These are phyloP conservation scores for Actinia equina DNA, from an alignment of 64 coral and sea anemone genomes.

Conservation along the genomic window DNA sequence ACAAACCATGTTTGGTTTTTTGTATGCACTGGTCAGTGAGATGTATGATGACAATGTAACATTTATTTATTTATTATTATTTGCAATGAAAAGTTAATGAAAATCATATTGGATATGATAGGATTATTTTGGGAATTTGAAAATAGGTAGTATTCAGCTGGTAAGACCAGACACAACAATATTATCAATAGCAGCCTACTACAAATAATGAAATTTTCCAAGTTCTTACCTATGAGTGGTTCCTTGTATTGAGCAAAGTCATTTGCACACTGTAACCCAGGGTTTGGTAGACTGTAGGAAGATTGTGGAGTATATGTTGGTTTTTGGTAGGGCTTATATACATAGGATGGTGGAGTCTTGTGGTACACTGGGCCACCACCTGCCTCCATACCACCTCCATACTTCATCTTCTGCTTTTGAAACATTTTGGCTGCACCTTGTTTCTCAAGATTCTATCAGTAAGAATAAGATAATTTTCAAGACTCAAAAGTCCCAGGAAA, in stretches of 20 bases:
- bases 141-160: no score
- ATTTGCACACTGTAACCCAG: conserved; percentile 47
- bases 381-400: background rate
- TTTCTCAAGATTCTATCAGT: conserved; percentile 53
- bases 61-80: no score
- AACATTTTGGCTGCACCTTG: conserved; percentile 77
- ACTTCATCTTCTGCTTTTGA: conserved; percentile 53
- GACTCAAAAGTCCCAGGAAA: no score
- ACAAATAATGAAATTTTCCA: background rate
- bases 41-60: no score
- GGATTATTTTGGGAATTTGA: no score
- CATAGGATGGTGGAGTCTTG: background rate
- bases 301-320: conserved; percentile 42
- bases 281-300: conserved; percentile 35
- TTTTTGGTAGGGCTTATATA: conserved; percentile 78
- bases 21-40: no score
- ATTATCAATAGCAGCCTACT: no score
- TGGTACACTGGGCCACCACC: background rate
- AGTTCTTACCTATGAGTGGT: conserved; percentile 74
- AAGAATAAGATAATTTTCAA: no score
- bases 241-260: conserved; percentile 81
- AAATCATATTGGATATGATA: no score
- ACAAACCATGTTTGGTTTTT: no score
- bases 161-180: no score
- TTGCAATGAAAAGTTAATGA: no score